Evolutionary conservation across 1,140 invertebrate species (phyloP), one percentile per base, ranked within the genome.

Genomic region (Chironomus tepperi): DNA sequence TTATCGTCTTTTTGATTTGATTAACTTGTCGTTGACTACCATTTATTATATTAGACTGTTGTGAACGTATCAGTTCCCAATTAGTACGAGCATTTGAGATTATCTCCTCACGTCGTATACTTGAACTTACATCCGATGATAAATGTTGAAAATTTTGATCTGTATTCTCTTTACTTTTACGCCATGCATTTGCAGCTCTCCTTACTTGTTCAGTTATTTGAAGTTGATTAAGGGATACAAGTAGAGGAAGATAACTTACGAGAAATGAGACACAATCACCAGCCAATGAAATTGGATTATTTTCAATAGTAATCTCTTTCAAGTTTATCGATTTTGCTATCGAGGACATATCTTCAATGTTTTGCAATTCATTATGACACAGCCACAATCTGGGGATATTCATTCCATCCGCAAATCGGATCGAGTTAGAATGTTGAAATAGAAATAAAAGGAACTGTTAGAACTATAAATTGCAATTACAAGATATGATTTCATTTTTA

Each of bases 281-380:
- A 9, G 86, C 88, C 64, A 90, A 79, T 34, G 88, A 88, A 2
- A 96, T 86, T 0, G 93, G 93, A 84, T 96, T 96, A 21, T 92
- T 91, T 81, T 96, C 93, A 65, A 96, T 88, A 9, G 92, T 90
- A 57, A 96, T 87, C 84, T 95, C 94, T 72, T 87, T 87, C 6
- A 96, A 84, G 70, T 89, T 88, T 3, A 82, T 83, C 1, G 91
- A 90, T 80, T 93, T 89, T 15, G 88, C 88, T 73, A 95, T 81
- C 77, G 89, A 91, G 18, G 88, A 87, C 79, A 95, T 90, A 79
- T 94, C 92, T 79, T 94, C 93, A 75, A 94, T 89, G 79, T 91
- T 93, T 76, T 82, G 80, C 73, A 82, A 74, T 19, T 82, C 81
- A 70, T 82, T 82, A 75, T 82, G 81, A 73, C 81, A 82, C 67